A percentile compares a stretch with the other conserved stretches of the same genome.
Evolutionary conservation across 2,888 invertebrate species (phyloP).

Genomic region (Pollenia amentaria): DNA sequence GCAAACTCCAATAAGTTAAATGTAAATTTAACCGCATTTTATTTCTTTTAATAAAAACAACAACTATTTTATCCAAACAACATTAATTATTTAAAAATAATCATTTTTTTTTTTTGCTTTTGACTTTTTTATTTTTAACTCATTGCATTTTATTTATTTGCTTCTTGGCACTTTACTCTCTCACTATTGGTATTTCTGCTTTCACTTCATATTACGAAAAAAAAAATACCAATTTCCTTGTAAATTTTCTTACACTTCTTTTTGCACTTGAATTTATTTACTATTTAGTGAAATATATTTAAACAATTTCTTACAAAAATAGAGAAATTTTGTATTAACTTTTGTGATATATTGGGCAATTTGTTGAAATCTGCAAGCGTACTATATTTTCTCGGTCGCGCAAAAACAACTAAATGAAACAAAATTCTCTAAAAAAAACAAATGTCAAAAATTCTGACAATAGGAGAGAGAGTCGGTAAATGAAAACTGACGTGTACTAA

Average conservation of each 20-base stretch:
- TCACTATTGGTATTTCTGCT: constrained; percentile 44
- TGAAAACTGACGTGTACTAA: constrained; percentile 42
- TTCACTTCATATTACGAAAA: constrained; percentile 55
- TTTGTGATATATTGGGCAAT: constrained; percentile 2
- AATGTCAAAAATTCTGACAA: constrained; percentile 70
- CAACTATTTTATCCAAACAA: neutral
- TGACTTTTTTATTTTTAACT: constrained; percentile 28
- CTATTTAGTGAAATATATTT: constrained; percentile 27
- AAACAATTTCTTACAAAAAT: constrained; percentile 45
- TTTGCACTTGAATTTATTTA: constrained; percentile 3
- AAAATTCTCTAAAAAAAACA: constrained; percentile 50
- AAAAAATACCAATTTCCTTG: constrained; percentile 42
- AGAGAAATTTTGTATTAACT: constrained; percentile 42
- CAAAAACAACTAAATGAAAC: constrained; percentile 68
- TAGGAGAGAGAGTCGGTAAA: constrained; percentile 8
- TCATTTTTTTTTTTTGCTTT: neutral
- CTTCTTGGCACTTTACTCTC: constrained; percentile 68
- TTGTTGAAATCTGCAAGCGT: constrained; percentile 31
- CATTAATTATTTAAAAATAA: neutral
- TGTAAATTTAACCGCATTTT: constrained; percentile 75
- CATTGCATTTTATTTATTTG: constrained; percentile 57
- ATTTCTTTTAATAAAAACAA: constrained; percentile 1
- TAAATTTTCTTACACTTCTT: constrained; percentile 12
- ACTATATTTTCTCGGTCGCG: constrained; percentile 60
- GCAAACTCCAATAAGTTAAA: constrained; percentile 70